These are phyloP conservation scores for Halichoeres trimaculatus DNA, from an alignment of 2,113 vertebrate genomes.

Conservation along the genomic window DNA sequence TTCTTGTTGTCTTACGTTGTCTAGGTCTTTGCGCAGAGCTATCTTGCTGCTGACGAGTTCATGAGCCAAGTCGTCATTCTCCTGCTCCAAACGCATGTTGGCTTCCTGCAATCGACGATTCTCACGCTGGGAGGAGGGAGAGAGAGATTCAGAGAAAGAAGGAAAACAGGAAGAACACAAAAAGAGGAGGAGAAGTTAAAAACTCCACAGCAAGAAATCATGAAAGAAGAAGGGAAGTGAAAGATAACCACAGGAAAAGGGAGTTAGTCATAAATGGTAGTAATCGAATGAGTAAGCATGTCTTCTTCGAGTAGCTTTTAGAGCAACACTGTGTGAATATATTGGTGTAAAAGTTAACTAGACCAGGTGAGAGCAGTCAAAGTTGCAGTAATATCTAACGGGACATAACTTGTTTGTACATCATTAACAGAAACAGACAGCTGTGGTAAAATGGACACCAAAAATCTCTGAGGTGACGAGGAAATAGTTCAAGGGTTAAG, in stretches of 20 bases:
- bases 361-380: conserved; percentile 26
- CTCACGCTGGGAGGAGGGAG: conserved; percentile 85
- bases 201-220: conserved; percentile 17
- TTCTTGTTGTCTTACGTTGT: conserved; percentile 88
- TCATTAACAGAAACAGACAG: conserved; percentile 39
- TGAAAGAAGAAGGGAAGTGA: conserved; percentile 56
- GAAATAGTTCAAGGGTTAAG: background rate
- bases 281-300: conserved; percentile 15
- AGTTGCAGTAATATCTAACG: conserved; percentile 61
- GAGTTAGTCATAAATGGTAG: conserved; percentile 27
- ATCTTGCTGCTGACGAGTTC: conserved; percentile 99
- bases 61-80: conserved; percentile 98
- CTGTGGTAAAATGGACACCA: background rate
- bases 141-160: background rate
- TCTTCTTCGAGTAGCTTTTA: conserved; percentile 8
- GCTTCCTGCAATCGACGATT: conserved; percentile 96
- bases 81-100: conserved; percentile 98
- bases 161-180: background rate
- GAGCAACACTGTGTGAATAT: background rate
- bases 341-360: conserved; percentile 13
- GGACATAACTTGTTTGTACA: background rate
- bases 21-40: conserved; percentile 94
- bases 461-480: background rate
- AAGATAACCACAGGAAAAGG: conserved; percentile 2
- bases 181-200: background rate